Evolutionary conservation across 2,888 invertebrate genomes (phyloP), one percentile per base, ranked within the genome.

Genomic region (Acanthacorydalis orientalis): DNA sequence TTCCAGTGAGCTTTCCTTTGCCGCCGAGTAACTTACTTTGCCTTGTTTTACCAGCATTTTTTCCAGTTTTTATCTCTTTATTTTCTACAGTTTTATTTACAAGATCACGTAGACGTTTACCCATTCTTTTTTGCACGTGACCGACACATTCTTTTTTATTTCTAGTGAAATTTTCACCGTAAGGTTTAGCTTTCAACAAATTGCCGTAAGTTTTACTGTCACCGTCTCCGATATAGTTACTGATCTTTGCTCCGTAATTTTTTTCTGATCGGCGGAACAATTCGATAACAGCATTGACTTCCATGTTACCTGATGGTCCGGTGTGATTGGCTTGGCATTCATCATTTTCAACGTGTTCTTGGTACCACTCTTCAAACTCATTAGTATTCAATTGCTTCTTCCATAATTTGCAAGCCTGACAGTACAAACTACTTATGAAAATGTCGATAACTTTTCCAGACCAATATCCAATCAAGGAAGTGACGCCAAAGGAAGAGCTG

Each of bases 51-150:
- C 42, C 47, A 14, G 35, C 32, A 41, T 48, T 51, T 31, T 50
- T 50, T 45, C 46, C 50, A 42, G 49, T 31, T 33, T 47, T 47
- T 32, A 40, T 43, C 33, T 41, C 39, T 9, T 43, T 47, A 46
- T 49, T 39, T 48, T 42, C 51, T 40, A 48, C 48, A 35, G 49
- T 53, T 35, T 50, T 51, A 33, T 50, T 51, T 31, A 53, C 53
- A 32, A 55, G 31, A 46, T 54, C 49, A 40, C 52, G 51, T 35
- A 55, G 49, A 50, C 53, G 51, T 45, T 33, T 51, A 31, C 52
- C 54, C 53, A 54, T 53, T 46, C 52, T 50, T 41, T 54, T 54
- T 52, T 52, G 52, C 10, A 52, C 53, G 48, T 52, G 50, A 41
- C 52, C 49, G 43, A 53, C 44, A 46, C 51, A 55, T 50, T 52